Percentiles rank a stretch among this genome's conserved stretches.
Evolutionary conservation across 2,888 invertebrate species (phyloP).

Genomic region (Phanerotoma sp.): DNA sequence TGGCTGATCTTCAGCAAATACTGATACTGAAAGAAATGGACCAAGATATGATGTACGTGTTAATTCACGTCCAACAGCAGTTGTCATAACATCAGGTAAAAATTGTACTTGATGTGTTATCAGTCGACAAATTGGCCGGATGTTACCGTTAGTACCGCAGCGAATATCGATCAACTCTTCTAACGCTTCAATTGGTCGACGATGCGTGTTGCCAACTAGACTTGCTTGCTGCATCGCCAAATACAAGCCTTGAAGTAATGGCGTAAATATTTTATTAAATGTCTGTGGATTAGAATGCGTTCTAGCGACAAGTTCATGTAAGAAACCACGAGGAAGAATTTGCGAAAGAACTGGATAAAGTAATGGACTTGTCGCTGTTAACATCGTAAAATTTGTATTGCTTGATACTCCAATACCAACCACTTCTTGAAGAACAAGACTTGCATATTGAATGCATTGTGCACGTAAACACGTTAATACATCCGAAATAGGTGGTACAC

Average conservation of each 20-base stretch:
- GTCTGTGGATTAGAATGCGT: constrained; percentile 64
- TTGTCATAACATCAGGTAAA: constrained; percentile 71
- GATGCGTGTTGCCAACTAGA: constrained; percentile 68
- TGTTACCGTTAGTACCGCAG: constrained; percentile 65
- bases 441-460: constrained; percentile 66
- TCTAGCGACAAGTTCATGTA: constrained; percentile 68
- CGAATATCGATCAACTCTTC: constrained; percentile 81
- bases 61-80: constrained; percentile 82
- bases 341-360: constrained; percentile 70
- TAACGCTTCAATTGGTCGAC: constrained; percentile 71
- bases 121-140: constrained; percentile 76
- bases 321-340: constrained; percentile 72
- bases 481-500: constrained; percentile 72
- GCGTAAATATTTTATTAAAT: constrained; percentile 65
- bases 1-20: constrained; percentile 92
- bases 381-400: constrained; percentile 29
- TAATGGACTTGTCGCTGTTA: constrained; percentile 59
- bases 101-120: constrained; percentile 71
- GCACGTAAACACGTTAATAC: constrained; percentile 62
- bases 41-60: constrained; percentile 84
- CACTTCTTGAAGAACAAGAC: constrained; percentile 62
- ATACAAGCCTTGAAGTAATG: constrained; percentile 72
- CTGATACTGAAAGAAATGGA: constrained; percentile 87
- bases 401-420: constrained; percentile 53
- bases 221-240: constrained; percentile 69